These are phyloP conservation scores for Scarus forsteni DNA, from an alignment of 2,797 vertebrate genomes.

Conservation along the genomic window DNA sequence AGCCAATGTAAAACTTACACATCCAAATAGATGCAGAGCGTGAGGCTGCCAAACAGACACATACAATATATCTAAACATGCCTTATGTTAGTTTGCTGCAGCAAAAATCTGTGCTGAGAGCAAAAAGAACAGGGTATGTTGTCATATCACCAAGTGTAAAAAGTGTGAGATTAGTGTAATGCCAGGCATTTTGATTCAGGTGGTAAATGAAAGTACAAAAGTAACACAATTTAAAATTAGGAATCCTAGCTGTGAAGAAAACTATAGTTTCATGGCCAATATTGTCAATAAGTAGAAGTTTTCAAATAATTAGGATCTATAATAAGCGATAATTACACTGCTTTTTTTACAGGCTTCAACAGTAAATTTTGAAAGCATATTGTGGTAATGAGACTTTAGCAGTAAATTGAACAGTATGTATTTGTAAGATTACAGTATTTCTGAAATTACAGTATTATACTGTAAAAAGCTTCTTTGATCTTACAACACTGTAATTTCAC, in stretches of 20 bases:
- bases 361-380: too few relatives aligned
- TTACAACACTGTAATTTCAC: too few relatives aligned
- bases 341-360: too few relatives aligned
- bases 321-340: too few relatives aligned
- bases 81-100: conserved; percentile 32
- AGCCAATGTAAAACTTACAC: conserved; percentile 53
- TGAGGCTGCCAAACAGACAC: conserved; percentile 50
- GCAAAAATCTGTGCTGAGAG: conserved; percentile 46
- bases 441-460: too few relatives aligned
- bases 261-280: too few relatives aligned
- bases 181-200: conserved; percentile 48
- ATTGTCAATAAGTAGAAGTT: too few relatives aligned
- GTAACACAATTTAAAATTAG: conserved; percentile 35
- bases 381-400: too few relatives aligned
- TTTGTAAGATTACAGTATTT: too few relatives aligned
- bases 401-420: too few relatives aligned
- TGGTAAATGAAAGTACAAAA: conserved; percentile 28
- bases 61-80: conserved; percentile 50
- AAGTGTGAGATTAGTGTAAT: conserved; percentile 30
- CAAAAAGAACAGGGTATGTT: conserved; percentile 53
- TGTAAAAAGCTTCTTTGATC: too few relatives aligned
- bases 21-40: conserved; percentile 50
- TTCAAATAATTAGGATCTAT: too few relatives aligned
- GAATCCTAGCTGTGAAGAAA: conserved; percentile 10
- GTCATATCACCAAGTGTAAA: conserved; percentile 42